Percentiles rank a stretch among this genome's conserved stretches.
Conservation (phyloP, 2,888 invertebrate genomes). For the Aspidapion aeneum region DNA sequence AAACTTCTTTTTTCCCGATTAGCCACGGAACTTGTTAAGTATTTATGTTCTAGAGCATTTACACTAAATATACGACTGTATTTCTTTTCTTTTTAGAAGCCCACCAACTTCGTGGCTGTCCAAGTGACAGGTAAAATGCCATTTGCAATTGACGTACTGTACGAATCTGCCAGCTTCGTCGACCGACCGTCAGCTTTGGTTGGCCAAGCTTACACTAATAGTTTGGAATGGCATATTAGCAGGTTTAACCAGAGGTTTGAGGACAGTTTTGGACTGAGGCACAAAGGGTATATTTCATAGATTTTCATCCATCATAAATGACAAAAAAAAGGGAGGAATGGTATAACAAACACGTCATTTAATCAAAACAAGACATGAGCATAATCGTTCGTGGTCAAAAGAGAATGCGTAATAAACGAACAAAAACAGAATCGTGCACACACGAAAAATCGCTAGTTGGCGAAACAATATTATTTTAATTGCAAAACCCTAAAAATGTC, state of each 20-base stretch:
- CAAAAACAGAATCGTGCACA: neutral
- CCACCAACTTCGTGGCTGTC: constrained; percentile 75
- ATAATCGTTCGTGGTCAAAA: too few species aligned
- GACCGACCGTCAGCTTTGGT: constrained; percentile 54
- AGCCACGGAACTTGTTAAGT: too few species aligned
- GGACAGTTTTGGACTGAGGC: constrained; percentile 66
- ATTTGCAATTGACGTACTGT: constrained; percentile 79
- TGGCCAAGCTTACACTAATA: constrained; percentile 63
- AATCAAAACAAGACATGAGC: too few species aligned
- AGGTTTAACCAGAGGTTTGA: constrained; percentile 80
- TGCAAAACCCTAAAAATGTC: too few species aligned
- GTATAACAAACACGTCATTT: too few species aligned
- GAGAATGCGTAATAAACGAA: neutral
- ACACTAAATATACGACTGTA: too few species aligned
- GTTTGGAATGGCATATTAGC: constrained; percentile 56
- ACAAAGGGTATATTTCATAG: constrained; percentile 70
- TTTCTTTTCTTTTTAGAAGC: constrained; percentile 39
- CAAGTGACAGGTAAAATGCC: constrained; percentile 75
- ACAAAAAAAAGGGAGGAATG: too few species aligned
- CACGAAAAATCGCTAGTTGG: too few species aligned
- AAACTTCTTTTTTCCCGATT: too few species aligned
- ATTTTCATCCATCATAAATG: neutral
- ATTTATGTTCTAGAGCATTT: too few species aligned
- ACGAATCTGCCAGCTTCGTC: constrained; percentile 68
- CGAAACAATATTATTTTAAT: too few species aligned